Evolutionary conservation across 2,888 invertebrate species (phyloP), one percentile per base, ranked within the genome.

Genomic region (Himalopsyche tibetana): DNA sequence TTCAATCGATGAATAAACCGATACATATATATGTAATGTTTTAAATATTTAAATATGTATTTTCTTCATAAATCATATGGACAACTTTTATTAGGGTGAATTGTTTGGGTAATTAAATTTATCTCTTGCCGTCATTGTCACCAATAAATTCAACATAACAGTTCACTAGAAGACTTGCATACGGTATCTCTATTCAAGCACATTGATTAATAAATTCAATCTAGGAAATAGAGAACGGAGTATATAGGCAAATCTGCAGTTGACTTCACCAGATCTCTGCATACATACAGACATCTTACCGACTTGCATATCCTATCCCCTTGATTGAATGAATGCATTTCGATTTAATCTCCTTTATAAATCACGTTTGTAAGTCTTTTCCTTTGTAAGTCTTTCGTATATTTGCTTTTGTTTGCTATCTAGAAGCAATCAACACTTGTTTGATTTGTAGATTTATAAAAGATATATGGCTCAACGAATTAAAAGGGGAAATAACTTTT

Each of bases 261-360:
- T 36, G 28, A 38, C 19, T 74, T 38, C 15, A 74, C 74, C 74
- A 74, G 38, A n/a, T 19, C 28, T 36, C 74, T 74, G 38, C 74
- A 74, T 42, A 9, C 9, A 42, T 9, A 28, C 28, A 28, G 36
- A 69, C 19, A 63, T 63, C n/a, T 2, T n/a, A 63, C n/a, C 63
- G n/a, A 28, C 74, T 74, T 74, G 74, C 74, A 74, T 74, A 36
- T 36, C 36, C 38, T 36, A 74, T 12, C 15, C 74, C 74, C 74
- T 38, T 74, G 28, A 74, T 74, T 74, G 74, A 36, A 36, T 74
- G 74, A 74, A 74, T 74, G 74, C 74, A 74, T 36, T 74, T 74
- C 74, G 5, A 36, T 36, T 36, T 74, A 74, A 74, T 74, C 74
- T 74, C 36, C 36, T 74, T 74, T 19, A 74, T 74, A 74, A 74